Evolutionary conservation across 2,888 invertebrate genomes (phyloP).

Genomic region (Unio pictorum): DNA sequence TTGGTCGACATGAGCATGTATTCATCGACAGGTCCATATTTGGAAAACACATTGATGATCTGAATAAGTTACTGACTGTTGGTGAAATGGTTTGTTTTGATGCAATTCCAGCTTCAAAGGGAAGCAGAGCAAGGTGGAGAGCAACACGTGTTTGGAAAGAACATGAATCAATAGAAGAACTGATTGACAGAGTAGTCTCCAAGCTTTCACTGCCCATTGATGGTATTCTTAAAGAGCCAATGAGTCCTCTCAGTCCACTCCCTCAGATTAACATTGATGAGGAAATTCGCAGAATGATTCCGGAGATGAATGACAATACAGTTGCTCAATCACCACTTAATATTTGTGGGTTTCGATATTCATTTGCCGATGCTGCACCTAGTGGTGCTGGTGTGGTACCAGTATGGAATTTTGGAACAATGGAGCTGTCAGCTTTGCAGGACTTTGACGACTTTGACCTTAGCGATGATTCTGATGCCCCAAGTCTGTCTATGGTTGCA

Average conservation of each 20-base stretch:
- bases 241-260: slow-evolving; percentile 39
- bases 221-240: slow-evolving; percentile 33
- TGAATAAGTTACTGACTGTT: slow-evolving; percentile 67
- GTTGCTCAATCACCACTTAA: slow-evolving; percentile 51
- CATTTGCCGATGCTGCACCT: slow-evolving; percentile 67
- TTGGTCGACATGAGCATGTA: slow-evolving; percentile 72
- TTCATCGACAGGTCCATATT: slow-evolving; percentile 71
- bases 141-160: slow-evolving; percentile 71
- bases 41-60: slow-evolving; percentile 67
- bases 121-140: slow-evolving; percentile 71
- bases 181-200: slow-evolving; percentile 59
- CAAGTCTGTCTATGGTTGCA: slow-evolving; percentile 67
- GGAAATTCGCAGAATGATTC: slow-evolving; percentile 63
- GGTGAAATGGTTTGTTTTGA: slow-evolving; percentile 71
- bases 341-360: slow-evolving; percentile 59
- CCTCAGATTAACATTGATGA: slow-evolving; percentile 67
- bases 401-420: slow-evolving; percentile 68
- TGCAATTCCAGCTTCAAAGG: slow-evolving; percentile 71
- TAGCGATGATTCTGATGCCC: slow-evolving; percentile 56
- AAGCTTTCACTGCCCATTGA: slow-evolving; percentile 53
- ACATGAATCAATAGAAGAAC: slow-evolving; percentile 64
- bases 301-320: slow-evolving; percentile 61
- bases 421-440: slow-evolving; percentile 58
- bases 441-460: slow-evolving; percentile 62
- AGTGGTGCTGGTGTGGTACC: slow-evolving; percentile 69